Evolutionary conservation across 2,797 vertebrate species (phyloP), one percentile per base, ranked within the genome.

Genomic region (Graptemys geographica): DNA sequence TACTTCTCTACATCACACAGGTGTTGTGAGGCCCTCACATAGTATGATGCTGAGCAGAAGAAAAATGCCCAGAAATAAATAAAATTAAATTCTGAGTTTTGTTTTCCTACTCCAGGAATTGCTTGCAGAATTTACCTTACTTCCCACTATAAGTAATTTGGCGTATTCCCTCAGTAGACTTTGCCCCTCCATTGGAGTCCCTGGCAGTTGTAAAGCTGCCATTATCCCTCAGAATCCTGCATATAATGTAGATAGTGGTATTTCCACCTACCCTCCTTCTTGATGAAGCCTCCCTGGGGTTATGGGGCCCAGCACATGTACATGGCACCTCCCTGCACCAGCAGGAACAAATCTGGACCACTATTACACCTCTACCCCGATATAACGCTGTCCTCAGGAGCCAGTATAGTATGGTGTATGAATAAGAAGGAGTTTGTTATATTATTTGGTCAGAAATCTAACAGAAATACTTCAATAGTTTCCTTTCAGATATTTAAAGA

Each of bases 1-100:
- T 55, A 1, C n/a, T 88, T 91, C 59, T 87, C 62, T 90, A 27
- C 28, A 47, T n/a, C 11, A n/a, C 49, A 21, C 4, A 0, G 0
- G n/a, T 49, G 53, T 27, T 92, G 79, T 53, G 0, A 72, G 31
- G 0, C 3, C 90, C 16, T 78, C 72, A 51, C 85, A 28, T 13
- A 81, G 47, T 33, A 44, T 25, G 65, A 53, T 7, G 5, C 2
- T 69, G 52, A 28, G 41, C 6, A 1, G 27, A 19, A 81, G 28
- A 37, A 88, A 37, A 18, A 0, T 84, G 49, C 76, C 44, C 41
- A 44, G 16, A 37, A 3, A 0, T 89, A 86, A 80, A 19, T 11
- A 3, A 28, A 59, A 12, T 31, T 31, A 62, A 92, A 47, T 49
- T 16, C 31, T 23, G 25, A 81, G 11, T 41, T 69, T 16, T 79